Base-by-base conservation (phyloP, 2,797 vertebrate genomes). In the Pampus argenteus region DNA sequence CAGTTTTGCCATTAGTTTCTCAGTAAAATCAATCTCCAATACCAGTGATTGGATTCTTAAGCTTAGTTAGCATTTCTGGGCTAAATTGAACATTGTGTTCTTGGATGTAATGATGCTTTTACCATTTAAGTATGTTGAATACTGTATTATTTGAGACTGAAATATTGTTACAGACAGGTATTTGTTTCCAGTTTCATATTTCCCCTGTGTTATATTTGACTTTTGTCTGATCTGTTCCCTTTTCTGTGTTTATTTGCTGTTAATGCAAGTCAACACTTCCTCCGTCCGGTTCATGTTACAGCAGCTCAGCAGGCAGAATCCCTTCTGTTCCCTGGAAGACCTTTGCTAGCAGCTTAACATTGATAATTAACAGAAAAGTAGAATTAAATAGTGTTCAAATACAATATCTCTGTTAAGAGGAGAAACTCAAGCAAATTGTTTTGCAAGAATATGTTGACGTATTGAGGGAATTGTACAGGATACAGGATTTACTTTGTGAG, bases 211-310 rank as follows among this genome's bases (percentile, higher is more conserved):
- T 28, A 44, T 50, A 65, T 68, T 42, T 47, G 17, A 28, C 56
- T 74, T 56, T 38, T 38, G 29, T 51, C 18, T 34, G 23, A 55
- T 34, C 17, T 4, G 13, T 9, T 20, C 3, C 29, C 1, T 4
- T 56, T 62, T 40, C 40, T 25, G 54, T 50, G 47, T 59, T 50
- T 6, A 26, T 81, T 64, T 68, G 20, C 47, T 44, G 28, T 62
- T 60, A 26, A 79, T 63, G 59, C 75, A 73, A 76, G 36, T 74
- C 78, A 45, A 67, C 74, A 78, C 62, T 71, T 88, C 73, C 67
- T 76, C 68, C 66, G 61, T 80, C 72, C 79, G 81, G 63, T 70
- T 65, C 40, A 78, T 71, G 48, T 66, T 84, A 73, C 40, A 62
- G 59, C 49, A 6, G 70, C 65, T 78, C 31, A 42, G 50, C 42